Base-by-base conservation (phyloP, 1,140 invertebrate genomes). In the Bradysia coprophila region DNA sequence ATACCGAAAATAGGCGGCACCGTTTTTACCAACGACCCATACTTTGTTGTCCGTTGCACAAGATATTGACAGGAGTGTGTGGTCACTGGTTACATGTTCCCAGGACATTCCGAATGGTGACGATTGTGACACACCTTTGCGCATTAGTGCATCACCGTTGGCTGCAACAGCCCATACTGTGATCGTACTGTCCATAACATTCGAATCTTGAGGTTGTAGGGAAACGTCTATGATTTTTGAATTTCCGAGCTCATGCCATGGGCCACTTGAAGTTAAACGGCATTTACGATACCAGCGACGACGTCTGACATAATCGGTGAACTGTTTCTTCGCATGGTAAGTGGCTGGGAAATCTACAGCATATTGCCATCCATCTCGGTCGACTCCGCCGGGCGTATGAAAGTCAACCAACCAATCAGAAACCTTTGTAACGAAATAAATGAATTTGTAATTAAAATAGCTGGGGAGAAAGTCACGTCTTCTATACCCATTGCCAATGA, bases 341-440 rank as follows among this genome's bases (percentile, higher is more conserved):
- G 73, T 72, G 0, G 78, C 73, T 5, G 86, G 85, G 59, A 92
- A 93, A 62, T 93, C 88, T 2, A 83, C 79, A 2, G 88, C 86
- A 65, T 93, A 93, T 57, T 93, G 89, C 90, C 90, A 94, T 2
- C 89, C 89, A 49, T 92, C 84, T 43, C 72, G 70, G 62, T 93
- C 88, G 1, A 85, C 82, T 1, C 87, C 87, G n/a, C 84, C 85
- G 2, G 81, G 78, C 23, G 81, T 78, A 56, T 81, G 77, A 56
- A 84, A 92, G 61, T 93, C 88, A 10, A 91, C 71, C 47, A 78
- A 72, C 90, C 89, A 93, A 55, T 92, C 87, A 6, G 82, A 81
- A 37, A 82, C 71, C 81, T 83, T 47, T 10, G 47, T 43, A 46
- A 24, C 13, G n/a, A 39, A 39, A 22, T 39, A 21, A 28, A 28